Evolutionary conservation across 2,797 vertebrate genomes (phyloP), one percentile per base, ranked within the genome.

Genomic region (Squalus acanthias): DNA sequence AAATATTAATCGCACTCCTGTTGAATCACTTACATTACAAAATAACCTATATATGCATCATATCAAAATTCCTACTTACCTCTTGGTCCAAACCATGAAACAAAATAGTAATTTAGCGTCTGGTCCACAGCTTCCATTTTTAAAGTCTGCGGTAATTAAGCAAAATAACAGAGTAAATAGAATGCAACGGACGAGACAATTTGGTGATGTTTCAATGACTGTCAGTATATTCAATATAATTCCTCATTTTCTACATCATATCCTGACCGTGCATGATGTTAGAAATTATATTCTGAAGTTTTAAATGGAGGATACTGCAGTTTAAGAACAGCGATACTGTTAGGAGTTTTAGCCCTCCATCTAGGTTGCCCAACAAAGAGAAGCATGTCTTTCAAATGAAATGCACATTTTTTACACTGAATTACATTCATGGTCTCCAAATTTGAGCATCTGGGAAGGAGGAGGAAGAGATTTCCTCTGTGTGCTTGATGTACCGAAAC

Each of bases 1-100:
- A 57, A 33, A 74, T 57, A 29, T 74, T 95, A 17, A 95, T 76
- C 46, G 26, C 1, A 24, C 2, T 29, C 69, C 46, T 74, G 50
- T 29, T 29, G 69, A 95, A 95, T 76, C 29, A 13, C 69, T 72
- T 74, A 1, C 87, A 96, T 96, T 46, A 2, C 50, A 96, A 72
- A 26, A 96, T 67, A 29, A 87, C 39, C 24, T 63, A 96, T 0
- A 70, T 50, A 79, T 60, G 13, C 96, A 92, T 72, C 85, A 57
- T 96, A 88, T 67, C 5, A n/a, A 93, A 60, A 96, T 39, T 57
- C 69, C 15, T n/a, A 97, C 98, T 98, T 98, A 99, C 99, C 99
- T 98, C 98, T 98, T 96, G 99, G 99, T 96, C 99, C 99, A 97
- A 99, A 98, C 98, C 98, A 99, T 97, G 98, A 97, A 96, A 98